Evolutionary conservation across 2,113 vertebrate genomes (phyloP).

Genomic region (Rutilus rutilus): DNA sequence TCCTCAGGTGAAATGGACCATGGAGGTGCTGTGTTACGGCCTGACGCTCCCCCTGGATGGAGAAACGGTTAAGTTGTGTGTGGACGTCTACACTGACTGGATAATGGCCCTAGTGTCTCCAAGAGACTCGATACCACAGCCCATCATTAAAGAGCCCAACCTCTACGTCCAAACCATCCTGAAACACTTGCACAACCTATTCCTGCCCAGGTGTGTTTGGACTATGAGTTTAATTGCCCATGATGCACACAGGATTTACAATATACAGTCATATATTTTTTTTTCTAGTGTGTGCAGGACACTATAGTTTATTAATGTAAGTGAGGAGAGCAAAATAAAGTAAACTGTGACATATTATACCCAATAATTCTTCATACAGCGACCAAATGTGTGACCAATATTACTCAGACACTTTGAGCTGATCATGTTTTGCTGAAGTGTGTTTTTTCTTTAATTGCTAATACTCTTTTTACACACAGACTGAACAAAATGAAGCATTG

Average conservation of each 20-base stretch:
- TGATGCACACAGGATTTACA: neutral
- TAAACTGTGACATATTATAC: too few relatives aligned
- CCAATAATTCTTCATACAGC: too few relatives aligned
- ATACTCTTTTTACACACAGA: too few relatives aligned
- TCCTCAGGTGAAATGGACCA: slow-evolving; percentile 92
- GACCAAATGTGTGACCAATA: too few relatives aligned
- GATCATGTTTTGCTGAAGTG: too few relatives aligned
- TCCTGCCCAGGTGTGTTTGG: slow-evolving; percentile 84
- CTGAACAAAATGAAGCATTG: too few relatives aligned
- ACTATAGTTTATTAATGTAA: too few relatives aligned
- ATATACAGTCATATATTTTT: too few relatives aligned
- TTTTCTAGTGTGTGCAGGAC: too few relatives aligned
- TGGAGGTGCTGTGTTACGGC: slow-evolving; percentile 94
- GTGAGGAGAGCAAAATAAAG: too few relatives aligned
- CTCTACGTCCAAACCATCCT: slow-evolving; percentile 91
- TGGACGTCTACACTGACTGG: slow-evolving; percentile 95
- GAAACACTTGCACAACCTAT: slow-evolving; percentile 90
- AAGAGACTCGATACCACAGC: slow-evolving; percentile 87
- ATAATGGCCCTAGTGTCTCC: slow-evolving; percentile 89
- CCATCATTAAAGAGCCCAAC: slow-evolving; percentile 90
- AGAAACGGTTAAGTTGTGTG: slow-evolving; percentile 91
- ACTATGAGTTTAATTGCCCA: neutral
- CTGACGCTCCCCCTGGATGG: slow-evolving; percentile 89
- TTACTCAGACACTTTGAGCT: too few relatives aligned
- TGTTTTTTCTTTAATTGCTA: too few relatives aligned